Percentiles rank a stretch among this genome's conserved stretches.
phyloP scores from a whole-genome alignment of 2,888 invertebrate genomes.

The Malthinus flaveolus region DNA sequence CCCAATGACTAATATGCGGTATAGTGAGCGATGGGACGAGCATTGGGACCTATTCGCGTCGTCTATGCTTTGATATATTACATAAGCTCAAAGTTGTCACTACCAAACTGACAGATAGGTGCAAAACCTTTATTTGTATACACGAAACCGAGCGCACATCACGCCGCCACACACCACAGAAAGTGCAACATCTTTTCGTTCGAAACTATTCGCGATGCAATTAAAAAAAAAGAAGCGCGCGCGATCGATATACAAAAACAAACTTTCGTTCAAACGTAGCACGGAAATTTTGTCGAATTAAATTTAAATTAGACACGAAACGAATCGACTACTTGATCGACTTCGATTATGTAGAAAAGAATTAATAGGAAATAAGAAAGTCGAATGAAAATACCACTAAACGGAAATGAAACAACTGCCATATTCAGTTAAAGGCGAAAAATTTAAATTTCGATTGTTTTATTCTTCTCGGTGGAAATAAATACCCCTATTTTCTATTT shows the following conservation, averaged over 20 bases:
- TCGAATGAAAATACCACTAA: not conserved
- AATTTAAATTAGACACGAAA: conserved; percentile 7
- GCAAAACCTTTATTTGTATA: conserved; percentile 11
- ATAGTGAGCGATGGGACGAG: conserved; percentile 36
- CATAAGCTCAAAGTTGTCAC: conserved; percentile 24
- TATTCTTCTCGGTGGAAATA: no score
- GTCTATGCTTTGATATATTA: conserved; percentile 34
- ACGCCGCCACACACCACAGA: no score
- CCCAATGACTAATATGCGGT: conserved; percentile 37
- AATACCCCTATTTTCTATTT: no score
- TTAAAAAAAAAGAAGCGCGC: no score
- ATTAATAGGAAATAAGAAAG: conserved; percentile 7
- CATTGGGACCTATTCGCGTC: conserved; percentile 32
- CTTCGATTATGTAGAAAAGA: conserved; percentile 6
- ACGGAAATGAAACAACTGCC: conserved; percentile 6
- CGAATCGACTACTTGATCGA: conserved; percentile 2
- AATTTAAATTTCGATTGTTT: conserved; percentile 2
- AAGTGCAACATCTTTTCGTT: no score
- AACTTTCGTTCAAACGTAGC: no score
- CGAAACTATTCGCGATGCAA: no score
- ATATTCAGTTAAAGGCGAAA: conserved; percentile 5
- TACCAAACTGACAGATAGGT: conserved; percentile 28
- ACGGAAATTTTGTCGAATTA: not conserved
- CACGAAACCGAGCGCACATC: no score
- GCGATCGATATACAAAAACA: no score